These are phyloP conservation scores for Drosophila erecta DNA, from an alignment of 1,140 invertebrate genomes.

Conservation along the genomic window DNA sequence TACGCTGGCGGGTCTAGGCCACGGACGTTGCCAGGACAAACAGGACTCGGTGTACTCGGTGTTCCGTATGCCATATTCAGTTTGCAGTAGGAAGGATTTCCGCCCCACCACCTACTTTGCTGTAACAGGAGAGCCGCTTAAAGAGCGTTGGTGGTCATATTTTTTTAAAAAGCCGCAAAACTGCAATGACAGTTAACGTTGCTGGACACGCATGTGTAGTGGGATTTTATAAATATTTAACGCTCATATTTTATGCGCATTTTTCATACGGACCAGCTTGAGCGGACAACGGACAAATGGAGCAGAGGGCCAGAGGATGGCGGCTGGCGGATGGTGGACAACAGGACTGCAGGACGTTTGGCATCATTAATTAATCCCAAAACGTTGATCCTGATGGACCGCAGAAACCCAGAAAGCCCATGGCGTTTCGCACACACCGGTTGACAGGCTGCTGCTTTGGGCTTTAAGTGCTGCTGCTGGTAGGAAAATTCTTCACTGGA, in stretches of 20 bases:
- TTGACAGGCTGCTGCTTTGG: neutral
- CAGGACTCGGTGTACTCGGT: neutral
- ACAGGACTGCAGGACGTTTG: slow-evolving; percentile 3
- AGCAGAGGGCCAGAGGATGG: neutral
- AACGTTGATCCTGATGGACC: slow-evolving; percentile 45
- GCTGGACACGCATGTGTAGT: slow-evolving; percentile 32
- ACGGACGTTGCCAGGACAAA: slow-evolving; percentile 39
- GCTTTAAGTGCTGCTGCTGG: slow-evolving; percentile 8
- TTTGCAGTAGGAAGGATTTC: too few relatives aligned
- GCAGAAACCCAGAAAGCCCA: slow-evolving; percentile 9
- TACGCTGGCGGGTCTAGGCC: slow-evolving; percentile 61
- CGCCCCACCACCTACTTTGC: neutral
- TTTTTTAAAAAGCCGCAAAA: slow-evolving; percentile 44
- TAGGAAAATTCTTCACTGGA: neutral
- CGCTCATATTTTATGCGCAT: slow-evolving; percentile 57
- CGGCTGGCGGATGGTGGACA: neutral
- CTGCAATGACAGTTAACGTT: slow-evolving; percentile 59
- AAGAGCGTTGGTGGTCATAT: slow-evolving; percentile 37
- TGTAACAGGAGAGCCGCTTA: slow-evolving; percentile 26
- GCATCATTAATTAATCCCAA: slow-evolving; percentile 61
- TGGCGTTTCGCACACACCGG: neutral
- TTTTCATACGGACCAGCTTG: slow-evolving; percentile 54
- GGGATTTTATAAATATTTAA: slow-evolving; percentile 59
- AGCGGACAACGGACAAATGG: slow-evolving; percentile 6
- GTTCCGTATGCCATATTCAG: too few relatives aligned